Evolutionary conservation across 2,113 vertebrate genomes (phyloP).

Genomic region (Halichoerus grypus): DNA sequence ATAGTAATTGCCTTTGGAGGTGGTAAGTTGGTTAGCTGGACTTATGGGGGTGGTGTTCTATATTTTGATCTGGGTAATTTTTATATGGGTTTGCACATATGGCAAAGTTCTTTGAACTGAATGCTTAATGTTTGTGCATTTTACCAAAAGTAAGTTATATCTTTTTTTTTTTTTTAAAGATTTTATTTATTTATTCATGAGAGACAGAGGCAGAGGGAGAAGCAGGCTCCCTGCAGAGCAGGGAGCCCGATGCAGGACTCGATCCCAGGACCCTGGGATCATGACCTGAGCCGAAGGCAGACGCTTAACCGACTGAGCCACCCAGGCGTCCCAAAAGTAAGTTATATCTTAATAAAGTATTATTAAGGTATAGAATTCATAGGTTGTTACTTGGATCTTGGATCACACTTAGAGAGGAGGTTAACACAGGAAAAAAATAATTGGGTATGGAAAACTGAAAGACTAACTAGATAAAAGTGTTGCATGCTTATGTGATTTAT

Average conservation of each 20-base stretch:
- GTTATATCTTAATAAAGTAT: slow-evolving; percentile 23
- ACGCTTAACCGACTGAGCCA: too few relatives aligned
- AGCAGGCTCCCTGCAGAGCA: too few relatives aligned
- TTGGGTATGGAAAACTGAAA: background rate
- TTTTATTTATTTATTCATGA: too few relatives aligned
- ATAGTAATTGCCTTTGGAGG: background rate
- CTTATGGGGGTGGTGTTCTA: background rate
- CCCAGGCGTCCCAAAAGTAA: background rate
- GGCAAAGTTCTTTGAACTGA: background rate
- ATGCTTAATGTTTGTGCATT: background rate
- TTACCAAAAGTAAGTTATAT: background rate
- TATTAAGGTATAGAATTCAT: background rate
- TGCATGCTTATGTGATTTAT: background rate
- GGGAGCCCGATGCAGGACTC: too few relatives aligned
- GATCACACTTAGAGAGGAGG: background rate
- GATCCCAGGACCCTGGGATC: too few relatives aligned
- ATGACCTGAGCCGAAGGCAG: too few relatives aligned
- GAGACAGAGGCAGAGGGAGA: too few relatives aligned
- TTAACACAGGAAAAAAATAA: background rate
- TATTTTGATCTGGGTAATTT: background rate
- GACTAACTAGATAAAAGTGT: background rate
- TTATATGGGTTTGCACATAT: background rate
- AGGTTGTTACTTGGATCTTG: background rate
- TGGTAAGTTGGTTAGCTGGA: background rate
- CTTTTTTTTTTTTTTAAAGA: background rate